Evolutionary conservation across 1,140 invertebrate genomes (phyloP).

Genomic region (Scaptomyza pallida): DNA sequence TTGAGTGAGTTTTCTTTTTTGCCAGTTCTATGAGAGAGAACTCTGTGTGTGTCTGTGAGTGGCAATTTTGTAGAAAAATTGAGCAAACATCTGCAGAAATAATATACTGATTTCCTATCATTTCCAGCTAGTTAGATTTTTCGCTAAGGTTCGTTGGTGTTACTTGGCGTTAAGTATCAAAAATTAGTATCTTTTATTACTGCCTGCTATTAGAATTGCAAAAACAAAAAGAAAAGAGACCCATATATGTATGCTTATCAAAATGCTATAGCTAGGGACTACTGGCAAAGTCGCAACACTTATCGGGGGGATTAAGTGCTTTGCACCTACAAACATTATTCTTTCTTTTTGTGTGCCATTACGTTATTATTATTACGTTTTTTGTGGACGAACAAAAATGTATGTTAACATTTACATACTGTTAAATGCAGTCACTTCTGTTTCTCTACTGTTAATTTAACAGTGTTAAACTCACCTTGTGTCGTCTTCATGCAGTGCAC

Average conservation of each 20-base stretch:
- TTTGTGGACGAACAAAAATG: not conserved
- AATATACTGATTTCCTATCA: constrained; percentile 58
- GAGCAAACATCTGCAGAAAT: constrained; percentile 54
- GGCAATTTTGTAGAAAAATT: constrained; percentile 44
- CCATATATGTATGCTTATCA: constrained; percentile 28
- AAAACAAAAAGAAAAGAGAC: not conserved
- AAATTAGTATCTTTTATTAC: constrained; percentile 47
- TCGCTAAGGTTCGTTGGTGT: constrained; percentile 31
- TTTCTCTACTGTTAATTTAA: not conserved
- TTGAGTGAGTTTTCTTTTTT: constrained; percentile 29
- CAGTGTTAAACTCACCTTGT: constrained; percentile 88
- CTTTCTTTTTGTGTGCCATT: not conserved
- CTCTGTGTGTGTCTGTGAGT: not conserved
- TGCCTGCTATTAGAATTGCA: constrained; percentile 17
- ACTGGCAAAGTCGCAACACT: constrained; percentile 28
- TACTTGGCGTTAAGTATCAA: constrained; percentile 27
- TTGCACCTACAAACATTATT: constrained; percentile 37
- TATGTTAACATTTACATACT: too few species aligned
- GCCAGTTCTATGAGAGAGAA: not conserved
- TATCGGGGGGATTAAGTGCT: constrained; percentile 67
- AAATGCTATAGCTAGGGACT: constrained; percentile 14
- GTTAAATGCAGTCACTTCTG: too few species aligned
- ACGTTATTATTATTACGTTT: constrained; percentile 1
- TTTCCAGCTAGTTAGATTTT: constrained; percentile 52
- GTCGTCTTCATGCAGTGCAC: constrained; percentile 97